Evolutionary conservation across 1,140 invertebrate species (phyloP), one percentile per base, ranked within the genome.

Genomic region (Penaeus chinensis): DNA sequence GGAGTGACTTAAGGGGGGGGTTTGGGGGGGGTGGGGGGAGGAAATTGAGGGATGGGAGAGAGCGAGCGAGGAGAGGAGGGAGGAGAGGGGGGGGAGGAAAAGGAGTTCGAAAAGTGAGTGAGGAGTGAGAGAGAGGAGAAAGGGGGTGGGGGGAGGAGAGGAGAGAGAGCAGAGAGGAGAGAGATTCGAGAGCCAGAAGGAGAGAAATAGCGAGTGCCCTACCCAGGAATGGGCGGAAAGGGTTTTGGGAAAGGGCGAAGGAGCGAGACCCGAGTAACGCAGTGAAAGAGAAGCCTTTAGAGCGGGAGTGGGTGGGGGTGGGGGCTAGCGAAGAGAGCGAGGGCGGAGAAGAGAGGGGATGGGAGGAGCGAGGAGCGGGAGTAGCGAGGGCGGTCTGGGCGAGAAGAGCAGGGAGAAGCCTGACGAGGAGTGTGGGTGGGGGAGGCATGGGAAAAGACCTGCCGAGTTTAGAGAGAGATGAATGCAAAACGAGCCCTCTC

Each of bases 381-480:
- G 1, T 27, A 18, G 47, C 16, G 27, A 37, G 74, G 74, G 27
- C n/a, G 18, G 74, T 77, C 19, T 19, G 74, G 27, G 27, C 18
- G 16, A 27, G n/a, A 19, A 27, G 27, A 18, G 37, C 16, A 77
- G 16, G 27, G 74, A 77, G 37, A 19, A 27, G 19, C 18, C 37
- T 16, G 27, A 27, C 16, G 74, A 18, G 74, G 22, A 27, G 22
- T 24, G 22, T 71, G 22, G n/a, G 37, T 18, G 20, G 37, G 66
- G 66, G 80, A 82, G 80, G 24, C 79, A 82, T 16, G 27, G 37
- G 54, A n/a, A n/a, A n/a, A n/a, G n/a, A n/a, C n/a, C n/a, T n/a
- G n/a, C n/a, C n/a, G n/a, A n/a, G n/a, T n/a, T n/a, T n/a, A n/a
- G n/a, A n/a, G n/a, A n/a, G n/a, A n/a, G n/a, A n/a, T n/a, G n/a